Conservation (phyloP, 2,888 invertebrate genomes). For the Hymenopus coronatus region DNA sequence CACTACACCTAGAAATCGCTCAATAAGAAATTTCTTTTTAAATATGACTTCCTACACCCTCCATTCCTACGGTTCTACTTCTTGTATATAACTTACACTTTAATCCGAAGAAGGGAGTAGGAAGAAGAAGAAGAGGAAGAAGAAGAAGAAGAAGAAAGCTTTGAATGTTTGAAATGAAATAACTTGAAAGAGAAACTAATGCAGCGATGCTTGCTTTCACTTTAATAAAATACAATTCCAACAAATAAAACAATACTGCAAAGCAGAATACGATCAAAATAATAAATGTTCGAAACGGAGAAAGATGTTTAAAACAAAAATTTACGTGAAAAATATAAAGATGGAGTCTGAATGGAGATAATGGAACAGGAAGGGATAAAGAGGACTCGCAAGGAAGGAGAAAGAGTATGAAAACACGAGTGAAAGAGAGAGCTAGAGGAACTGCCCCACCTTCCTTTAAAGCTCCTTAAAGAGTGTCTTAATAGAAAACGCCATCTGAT, state of each 20-base stretch:
- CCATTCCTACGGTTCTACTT: no score
- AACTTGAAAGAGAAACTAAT: neutral
- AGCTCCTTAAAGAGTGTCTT: neutral
- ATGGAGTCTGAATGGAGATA: neutral
- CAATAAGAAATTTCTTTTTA: no score
- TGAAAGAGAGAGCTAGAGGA: neutral
- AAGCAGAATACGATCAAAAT: neutral
- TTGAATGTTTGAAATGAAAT: no score
- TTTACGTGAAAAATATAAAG: neutral
- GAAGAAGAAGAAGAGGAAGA: no score
- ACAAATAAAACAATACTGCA: neutral
- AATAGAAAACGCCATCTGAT: conserved; percentile 12
- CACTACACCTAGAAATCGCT: no score
- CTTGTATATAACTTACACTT: no score
- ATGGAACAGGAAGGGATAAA: neutral
- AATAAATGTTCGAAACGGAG: neutral
- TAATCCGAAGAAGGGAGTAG: no score
- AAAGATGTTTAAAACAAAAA: neutral
- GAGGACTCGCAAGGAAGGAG: neutral
- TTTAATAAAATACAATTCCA: neutral
- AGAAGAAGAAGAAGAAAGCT: no score
- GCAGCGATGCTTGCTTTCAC: neutral
- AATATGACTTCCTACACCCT: no score
- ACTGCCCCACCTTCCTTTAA: neutral
- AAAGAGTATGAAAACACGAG: neutral